Evolutionary conservation across 2,888 invertebrate species (phyloP), one percentile per base, ranked within the genome.

Genomic region (Pollenia angustigena): DNA sequence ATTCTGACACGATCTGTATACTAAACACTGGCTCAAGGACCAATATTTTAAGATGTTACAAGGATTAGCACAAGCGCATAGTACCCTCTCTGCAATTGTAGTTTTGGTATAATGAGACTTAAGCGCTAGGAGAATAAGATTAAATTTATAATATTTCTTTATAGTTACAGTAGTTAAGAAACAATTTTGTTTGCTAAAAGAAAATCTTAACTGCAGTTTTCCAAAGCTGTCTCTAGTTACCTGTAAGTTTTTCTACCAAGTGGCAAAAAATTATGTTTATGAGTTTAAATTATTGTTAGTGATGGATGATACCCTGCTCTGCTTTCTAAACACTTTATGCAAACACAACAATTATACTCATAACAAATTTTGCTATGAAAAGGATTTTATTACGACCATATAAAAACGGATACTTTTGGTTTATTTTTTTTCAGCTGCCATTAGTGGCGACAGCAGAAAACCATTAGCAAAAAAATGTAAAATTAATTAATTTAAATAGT

Each of bases 401-500:
- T 7, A 18, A 3, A 46, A 32, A 46, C 32, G 10, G 6, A 76
- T 66, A 56, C 14, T 11, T 60, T 9, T 23, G 18, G 12, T 10
- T 18, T 18, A 42, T 62, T 52, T 52, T 40, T 52, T 40, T 16
- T n/a, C n/a, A n/a, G n/a, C 32, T 8, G 48, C 12, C 48, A 7
- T 6, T 50, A 56, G 71, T 69, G 14, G 50, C 66, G 9, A 32
- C 44, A 40, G 66, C 46, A 42, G 58, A 58, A 46, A 44, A 71
- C 4, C 54, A 44, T 56, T 14, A 46, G 12, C 14, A 52, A 60
- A 75, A 44, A 46, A 12, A 32, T 11, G 23, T 7, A 44, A 58
- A 75, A 60, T 68, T 81, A 66, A 81, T 81, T 81, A 81, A 48
- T 64, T 81, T 50, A 40, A 66, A 81, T 66, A 50, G 66, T 58